A percentile compares a stretch with the other conserved stretches of the same genome.
Evolutionary conservation across 2,888 invertebrate species (phyloP).

Genomic region (Cerastis leucographa): DNA sequence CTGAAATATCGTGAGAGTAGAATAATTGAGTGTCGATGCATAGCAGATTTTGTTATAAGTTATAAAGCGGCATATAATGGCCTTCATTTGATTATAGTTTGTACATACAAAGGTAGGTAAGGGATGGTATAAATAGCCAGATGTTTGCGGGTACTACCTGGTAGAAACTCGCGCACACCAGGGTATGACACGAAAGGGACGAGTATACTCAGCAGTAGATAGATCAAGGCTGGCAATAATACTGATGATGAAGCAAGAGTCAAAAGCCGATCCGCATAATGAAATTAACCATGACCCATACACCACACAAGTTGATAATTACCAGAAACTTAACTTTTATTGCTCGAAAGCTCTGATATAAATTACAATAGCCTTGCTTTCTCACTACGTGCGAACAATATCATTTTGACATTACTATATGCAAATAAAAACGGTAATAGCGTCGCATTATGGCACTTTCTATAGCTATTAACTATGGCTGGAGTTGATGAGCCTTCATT

Average conservation of each 20-base stretch:
- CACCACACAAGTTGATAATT: not conserved
- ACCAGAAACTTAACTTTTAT: conserved; percentile 17
- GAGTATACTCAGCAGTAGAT: too few relatives aligned
- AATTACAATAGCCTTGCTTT: conserved; percentile 45
- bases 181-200: too few relatives aligned
- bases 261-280: too few relatives aligned
- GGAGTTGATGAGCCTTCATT: conserved; percentile 71
- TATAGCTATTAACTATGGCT: conserved; percentile 70
- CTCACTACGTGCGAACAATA: conserved; percentile 63
- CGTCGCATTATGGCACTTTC: conserved; percentile 73
- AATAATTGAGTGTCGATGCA: not conserved
- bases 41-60: not conserved
- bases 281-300: not conserved
- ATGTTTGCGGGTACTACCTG: too few relatives aligned
- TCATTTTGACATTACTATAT: conserved; percentile 73
- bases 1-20: not conserved
- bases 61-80: not conserved
- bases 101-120: too few relatives aligned
- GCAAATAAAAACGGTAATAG: conserved; percentile 74
- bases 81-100: not conserved
- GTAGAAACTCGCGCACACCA: too few relatives aligned
- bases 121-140: too few relatives aligned
- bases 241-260: not conserved
- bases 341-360: conserved; percentile 44
- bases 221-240: too few relatives aligned